These are phyloP conservation scores for Thereva nobilitata DNA, from an alignment of 2,888 invertebrate genomes.

Conservation along the genomic window DNA sequence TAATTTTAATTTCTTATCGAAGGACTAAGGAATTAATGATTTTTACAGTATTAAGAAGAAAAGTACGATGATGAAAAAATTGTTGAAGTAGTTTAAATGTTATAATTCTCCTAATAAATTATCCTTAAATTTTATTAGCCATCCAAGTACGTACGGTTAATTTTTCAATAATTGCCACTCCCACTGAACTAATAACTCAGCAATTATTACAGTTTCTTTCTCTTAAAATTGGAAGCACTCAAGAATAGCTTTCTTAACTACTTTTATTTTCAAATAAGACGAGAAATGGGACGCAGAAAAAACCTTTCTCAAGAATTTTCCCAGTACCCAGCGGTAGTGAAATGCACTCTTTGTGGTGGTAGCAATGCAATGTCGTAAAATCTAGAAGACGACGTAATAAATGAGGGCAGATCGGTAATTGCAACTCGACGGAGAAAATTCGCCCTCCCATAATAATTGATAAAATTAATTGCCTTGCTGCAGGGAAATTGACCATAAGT, in stretches of 20 bases:
- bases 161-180: conserved; percentile 30
- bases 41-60: too few relatives aligned
- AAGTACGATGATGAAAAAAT: too few relatives aligned
- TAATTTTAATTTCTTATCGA: too few relatives aligned
- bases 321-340: neutral
- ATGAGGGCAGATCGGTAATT: conserved; percentile 33
- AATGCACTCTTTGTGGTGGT: conserved; percentile 9
- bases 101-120: too few relatives aligned
- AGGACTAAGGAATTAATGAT: too few relatives aligned
- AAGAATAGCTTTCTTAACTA: conserved; percentile 1
- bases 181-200: conserved; percentile 19
- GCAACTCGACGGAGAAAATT: conserved; percentile 28
- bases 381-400: conserved; percentile 25
- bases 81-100: too few relatives aligned
- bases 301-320: conserved; percentile 27
- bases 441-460: conserved; percentile 22
- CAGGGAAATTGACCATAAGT: conserved; percentile 33
- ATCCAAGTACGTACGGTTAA: too few relatives aligned
- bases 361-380: neutral
- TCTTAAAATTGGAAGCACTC: neutral
- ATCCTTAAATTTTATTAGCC: too few relatives aligned
- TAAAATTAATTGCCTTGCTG: conserved; percentile 29
- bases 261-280: neutral
- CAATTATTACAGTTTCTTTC: conserved; percentile 20
- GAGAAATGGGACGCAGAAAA: too few relatives aligned